Evolutionary conservation across 2,888 invertebrate species (phyloP), one percentile per base, ranked within the genome.

Genomic region (Patella caerulea): DNA sequence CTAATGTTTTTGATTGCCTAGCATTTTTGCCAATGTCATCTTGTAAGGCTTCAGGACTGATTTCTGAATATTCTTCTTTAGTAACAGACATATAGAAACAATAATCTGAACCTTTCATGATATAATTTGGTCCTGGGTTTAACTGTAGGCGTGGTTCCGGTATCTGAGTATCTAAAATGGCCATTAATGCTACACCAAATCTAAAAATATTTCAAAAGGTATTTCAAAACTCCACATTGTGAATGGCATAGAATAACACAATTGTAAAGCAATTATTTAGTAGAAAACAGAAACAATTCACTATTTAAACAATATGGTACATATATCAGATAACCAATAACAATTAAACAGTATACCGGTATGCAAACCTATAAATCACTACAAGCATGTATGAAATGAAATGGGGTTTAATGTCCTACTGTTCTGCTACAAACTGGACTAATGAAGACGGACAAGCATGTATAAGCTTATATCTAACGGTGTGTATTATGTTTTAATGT

Each of bases 61-160:
- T 89, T 76, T 85, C 86, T 17, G 97, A 97, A 91, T 98, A 97
- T 92, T 98, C 98, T 92, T 98, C 98, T 91, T 98, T 98, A 52
- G 98, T 98, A 85, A 98, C 97, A 93, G 97, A 97, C 96, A 98
- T 96, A 92, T 98, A 98, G 93, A 98, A 98, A 92, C 98, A 98
- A 72, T 97, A 97, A 92, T 99, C 99, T 86, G 96, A 96, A 91
- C 17, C 77, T 93, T 98, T 97, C 96, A 99, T 97, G 87, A 97
- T 96, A 93, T 99, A 98, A 73, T 96, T 93, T 0, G 98, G 97
- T 14, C 98, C 98, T 0, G 99, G 99, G 92, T 99, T 99, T 81
- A 99, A 93, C 76, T 98, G 94, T 88, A 99, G 82, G 98, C 86
- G 97, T 96, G 92, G 98, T 96, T 92, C 97, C 5, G 82, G 97